Percentiles rank a stretch among this genome's conserved stretches.
phyloP scores from a whole-genome alignment of 2,797 vertebrate genomes.

The Cyprinodon diabolis region DNA sequence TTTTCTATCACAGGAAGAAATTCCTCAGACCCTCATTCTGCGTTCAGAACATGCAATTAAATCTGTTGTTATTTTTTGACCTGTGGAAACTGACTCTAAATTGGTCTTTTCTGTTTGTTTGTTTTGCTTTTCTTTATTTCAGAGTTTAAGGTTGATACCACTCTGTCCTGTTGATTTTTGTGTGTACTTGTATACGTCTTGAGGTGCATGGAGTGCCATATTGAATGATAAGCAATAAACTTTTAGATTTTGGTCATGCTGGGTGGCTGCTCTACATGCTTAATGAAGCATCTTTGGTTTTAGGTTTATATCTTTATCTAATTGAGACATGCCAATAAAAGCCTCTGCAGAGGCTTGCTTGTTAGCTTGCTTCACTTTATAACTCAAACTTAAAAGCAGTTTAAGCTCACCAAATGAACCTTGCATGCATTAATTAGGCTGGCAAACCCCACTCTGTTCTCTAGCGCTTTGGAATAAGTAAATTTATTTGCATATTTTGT shows the following conservation, averaged over 20 bases:
- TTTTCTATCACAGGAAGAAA: too few relatives aligned
- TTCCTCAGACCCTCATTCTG: too few relatives aligned
- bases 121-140: neutral
- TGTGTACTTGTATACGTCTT: neutral
- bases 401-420: neutral
- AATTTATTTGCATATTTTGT: neutral
- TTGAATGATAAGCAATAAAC: neutral
- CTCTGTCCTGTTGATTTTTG: neutral
- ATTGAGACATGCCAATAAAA: neutral
- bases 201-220: neutral
- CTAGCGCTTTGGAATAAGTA: neutral
- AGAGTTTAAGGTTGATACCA: neutral
- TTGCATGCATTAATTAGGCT: neutral
- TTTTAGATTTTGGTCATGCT: neutral
- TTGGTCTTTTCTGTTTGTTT: neutral
- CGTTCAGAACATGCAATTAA: too few relatives aligned
- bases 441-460: neutral
- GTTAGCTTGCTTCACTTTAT: neutral
- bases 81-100: too few relatives aligned
- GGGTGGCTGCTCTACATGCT: neutral
- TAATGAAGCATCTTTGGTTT: neutral
- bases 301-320: neutral
- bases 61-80: too few relatives aligned
- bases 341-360: neutral
- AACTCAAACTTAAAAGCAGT: neutral